A percentile compares a stretch with the other conserved stretches of the same genome.
phyloP scores from a whole-genome alignment of 2,888 invertebrate species.

The Cenopis cana region DNA sequence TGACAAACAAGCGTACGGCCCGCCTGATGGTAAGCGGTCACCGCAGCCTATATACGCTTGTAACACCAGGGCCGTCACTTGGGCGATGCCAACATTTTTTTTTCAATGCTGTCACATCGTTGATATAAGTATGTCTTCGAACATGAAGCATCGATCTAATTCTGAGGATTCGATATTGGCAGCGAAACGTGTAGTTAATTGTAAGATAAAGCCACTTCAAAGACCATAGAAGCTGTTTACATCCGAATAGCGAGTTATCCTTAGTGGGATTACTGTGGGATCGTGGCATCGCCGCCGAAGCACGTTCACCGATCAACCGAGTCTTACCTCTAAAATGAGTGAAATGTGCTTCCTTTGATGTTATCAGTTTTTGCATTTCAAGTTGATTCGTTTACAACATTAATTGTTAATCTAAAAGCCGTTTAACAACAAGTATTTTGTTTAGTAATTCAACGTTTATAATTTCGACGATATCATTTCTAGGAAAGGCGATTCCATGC shows the following conservation, averaged over 20 bases:
- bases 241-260: not conserved
- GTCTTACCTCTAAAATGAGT: constrained; percentile 6
- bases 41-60: too few relatives aligned
- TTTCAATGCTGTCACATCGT: too few relatives aligned
- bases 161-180: not conserved
- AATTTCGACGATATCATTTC: too few relatives aligned
- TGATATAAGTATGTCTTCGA: too few relatives aligned
- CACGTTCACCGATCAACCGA: constrained; percentile 17
- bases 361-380: not conserved
- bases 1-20: too few relatives aligned
- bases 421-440: too few relatives aligned
- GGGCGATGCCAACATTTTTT: too few relatives aligned
- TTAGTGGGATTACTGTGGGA: constrained; percentile 12
- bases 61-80: too few relatives aligned
- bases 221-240: not conserved
- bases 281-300: not conserved
- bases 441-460: too few relatives aligned
- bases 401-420: not conserved
- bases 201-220: not conserved
- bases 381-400: not conserved
- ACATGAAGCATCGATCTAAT: not conserved
- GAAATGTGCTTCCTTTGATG: not conserved
- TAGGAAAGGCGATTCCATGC: too few relatives aligned
- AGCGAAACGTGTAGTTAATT: not conserved
- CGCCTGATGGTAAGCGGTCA: too few relatives aligned